Evolutionary conservation across 2,797 vertebrate species (phyloP), one percentile per base, ranked within the genome.

Genomic region (Eutrigla gurnardus): DNA sequence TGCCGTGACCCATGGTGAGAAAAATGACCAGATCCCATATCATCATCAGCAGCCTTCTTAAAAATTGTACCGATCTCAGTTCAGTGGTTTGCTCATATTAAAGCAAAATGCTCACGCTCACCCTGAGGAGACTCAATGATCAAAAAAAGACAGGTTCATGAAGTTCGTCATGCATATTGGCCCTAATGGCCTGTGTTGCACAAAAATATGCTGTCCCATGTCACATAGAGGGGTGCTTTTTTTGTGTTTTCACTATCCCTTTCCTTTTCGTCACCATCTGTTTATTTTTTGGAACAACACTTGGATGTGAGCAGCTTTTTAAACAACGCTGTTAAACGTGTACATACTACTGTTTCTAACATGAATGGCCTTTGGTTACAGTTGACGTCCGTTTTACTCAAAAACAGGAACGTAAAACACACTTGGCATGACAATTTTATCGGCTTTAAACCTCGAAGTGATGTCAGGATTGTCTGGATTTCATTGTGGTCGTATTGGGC

Each of bases 1-100:
- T 67, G 74, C 80, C 83, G 81, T 88, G 85, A 90, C 76, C 62
- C 78, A 77, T 82, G 83, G 77, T 92, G 88, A 88, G 77, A 81
- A 77, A 75, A 82, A 84, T 71, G 47, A 76, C 50, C 65, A 40
- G 63, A 66, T 72, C 71, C 66, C 65, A 17, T 70, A 68, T 25
- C 25, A 25, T 25, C 25, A 25, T 57, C 50, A 65, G 60, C 77
- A 45, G 46, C 35, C 74, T 74, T 82, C 62, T 73, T 54, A 76
- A 75, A 64, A 58, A 49, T 13, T 73, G 32, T 50, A 58, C 71
- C 70, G 45, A 75, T 62, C 18, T 63, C 42, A 52, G 33, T 77
- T 76, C 12, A 74, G 60, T 77, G 40, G 49, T 77, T 72, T 72
- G 50, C 81, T 87, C 63, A 81, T 35, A 8, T 50, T 32, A 65